phyloP scores from a whole-genome alignment of 2,113 vertebrate species.

The human (Homo sapiens) region DNA sequence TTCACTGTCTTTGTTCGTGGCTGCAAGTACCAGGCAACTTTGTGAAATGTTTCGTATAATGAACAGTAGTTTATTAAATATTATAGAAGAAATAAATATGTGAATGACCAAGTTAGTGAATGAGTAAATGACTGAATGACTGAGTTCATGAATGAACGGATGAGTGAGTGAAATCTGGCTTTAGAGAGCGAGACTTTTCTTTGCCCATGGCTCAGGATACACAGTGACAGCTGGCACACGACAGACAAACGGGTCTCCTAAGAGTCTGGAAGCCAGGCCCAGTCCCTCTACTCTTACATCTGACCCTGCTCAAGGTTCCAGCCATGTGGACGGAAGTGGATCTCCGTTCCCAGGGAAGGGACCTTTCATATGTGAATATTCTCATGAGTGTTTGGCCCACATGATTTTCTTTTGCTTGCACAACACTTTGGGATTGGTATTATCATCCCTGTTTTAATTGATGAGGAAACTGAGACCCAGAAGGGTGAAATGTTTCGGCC shows the following conservation, averaged over 20 bases:
- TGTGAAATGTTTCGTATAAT: rapidly evolving
- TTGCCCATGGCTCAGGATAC: rapidly evolving
- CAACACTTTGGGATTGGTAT: not conserved
- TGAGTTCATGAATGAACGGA: not conserved
- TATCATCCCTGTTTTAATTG: not conserved
- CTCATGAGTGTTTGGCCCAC: not conserved
- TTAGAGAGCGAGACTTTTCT: not conserved
- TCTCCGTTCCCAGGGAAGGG: not conserved
- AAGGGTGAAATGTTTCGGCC: too few species aligned
- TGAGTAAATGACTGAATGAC: not conserved
- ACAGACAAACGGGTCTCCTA: not conserved
- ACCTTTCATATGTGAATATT: too few species aligned
- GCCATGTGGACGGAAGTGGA: too few species aligned
- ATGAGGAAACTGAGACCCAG: not conserved
- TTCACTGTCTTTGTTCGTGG: not conserved
- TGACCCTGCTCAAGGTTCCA: too few species aligned
- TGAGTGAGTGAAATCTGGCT: not conserved
- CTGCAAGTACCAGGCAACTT: not conserved
- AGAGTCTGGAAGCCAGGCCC: not conserved
- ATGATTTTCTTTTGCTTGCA: not conserved
- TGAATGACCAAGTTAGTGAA: not conserved
- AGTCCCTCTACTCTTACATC: not conserved
- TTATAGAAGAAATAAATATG: too few species aligned
- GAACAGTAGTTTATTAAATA: too few species aligned
- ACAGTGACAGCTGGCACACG: not conserved